phyloP scores from a whole-genome alignment of 2,113 vertebrate species.

The Hemibates koningsi region DNA sequence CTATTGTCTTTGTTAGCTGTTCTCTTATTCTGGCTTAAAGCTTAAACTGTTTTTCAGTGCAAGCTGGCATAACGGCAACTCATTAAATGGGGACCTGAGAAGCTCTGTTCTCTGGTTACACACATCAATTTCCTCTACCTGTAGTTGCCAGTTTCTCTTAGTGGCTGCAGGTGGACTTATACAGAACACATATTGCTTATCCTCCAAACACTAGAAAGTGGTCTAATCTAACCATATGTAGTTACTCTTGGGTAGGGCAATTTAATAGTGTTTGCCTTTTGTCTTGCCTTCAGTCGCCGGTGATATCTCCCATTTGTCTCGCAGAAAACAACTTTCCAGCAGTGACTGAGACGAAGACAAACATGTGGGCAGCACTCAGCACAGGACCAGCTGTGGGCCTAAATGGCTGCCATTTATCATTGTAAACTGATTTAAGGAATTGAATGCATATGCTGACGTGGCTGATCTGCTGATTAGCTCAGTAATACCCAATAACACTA shows the following conservation, averaged over 20 bases:
- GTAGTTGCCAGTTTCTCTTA: background rate
- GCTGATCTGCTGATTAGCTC: conserved; percentile 49
- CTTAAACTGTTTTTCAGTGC: background rate
- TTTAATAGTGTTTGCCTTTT: background rate
- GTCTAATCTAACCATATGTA: background rate
- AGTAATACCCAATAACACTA: conserved; percentile 20
- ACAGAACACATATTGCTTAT: background rate
- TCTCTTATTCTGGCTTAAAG: background rate
- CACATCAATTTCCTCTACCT: background rate
- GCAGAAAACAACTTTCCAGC: background rate
- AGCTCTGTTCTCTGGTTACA: background rate
- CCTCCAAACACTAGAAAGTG: background rate
- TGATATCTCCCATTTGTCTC: background rate
- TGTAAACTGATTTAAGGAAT: conserved; percentile 54
- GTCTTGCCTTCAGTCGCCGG: background rate
- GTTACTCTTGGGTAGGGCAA: background rate
- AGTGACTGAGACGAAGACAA: conserved; percentile 15
- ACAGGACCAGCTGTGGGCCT: conserved; percentile 51
- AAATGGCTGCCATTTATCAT: conserved; percentile 67
- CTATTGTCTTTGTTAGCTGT: background rate
- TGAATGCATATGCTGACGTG: conserved; percentile 57
- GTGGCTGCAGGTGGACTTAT: conserved; percentile 12
- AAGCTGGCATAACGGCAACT: background rate
- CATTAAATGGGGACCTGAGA: background rate
- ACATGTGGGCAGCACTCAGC: conserved; percentile 28